A percentile compares a stretch with the other conserved stretches of the same genome.
These are phyloP conservation scores for Syrmaticus mikado DNA, from an alignment of 2,113 vertebrate species.

Conservation along the genomic window DNA sequence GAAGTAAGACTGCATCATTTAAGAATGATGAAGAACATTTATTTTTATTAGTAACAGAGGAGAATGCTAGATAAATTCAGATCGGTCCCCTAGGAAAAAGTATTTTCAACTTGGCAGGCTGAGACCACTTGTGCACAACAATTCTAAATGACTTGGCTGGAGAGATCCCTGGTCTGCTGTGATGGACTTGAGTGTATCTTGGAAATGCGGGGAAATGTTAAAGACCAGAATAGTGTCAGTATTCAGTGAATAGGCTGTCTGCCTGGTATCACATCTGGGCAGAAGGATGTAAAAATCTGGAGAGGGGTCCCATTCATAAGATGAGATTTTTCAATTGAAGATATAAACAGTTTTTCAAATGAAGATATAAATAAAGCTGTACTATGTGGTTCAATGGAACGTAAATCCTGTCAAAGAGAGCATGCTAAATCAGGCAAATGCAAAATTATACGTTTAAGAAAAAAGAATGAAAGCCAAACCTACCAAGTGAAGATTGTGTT, in stretches of 20 bases:
- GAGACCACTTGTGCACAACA: neutral
- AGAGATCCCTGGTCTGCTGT: slow-evolving; percentile 37
- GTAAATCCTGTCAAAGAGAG: slow-evolving; percentile 7
- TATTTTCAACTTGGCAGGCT: slow-evolving; percentile 34
- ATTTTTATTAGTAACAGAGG: slow-evolving; percentile 55
- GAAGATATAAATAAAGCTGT: slow-evolving; percentile 25
- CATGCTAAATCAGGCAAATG: neutral
- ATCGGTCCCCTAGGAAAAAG: slow-evolving; percentile 42
- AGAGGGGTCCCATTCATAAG: slow-evolving; percentile 34
- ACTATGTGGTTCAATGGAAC: neutral
- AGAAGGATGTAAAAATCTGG: neutral
- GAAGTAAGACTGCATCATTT: slow-evolving; percentile 26
- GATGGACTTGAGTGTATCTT: slow-evolving; percentile 1
- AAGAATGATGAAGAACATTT: slow-evolving; percentile 24
- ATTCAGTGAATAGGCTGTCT: neutral
- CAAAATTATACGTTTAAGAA: neutral
- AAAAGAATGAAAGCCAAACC: neutral
- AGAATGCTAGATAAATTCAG: slow-evolving; percentile 29
- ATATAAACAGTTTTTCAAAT: neutral
- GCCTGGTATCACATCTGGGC: neutral
- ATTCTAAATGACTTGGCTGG: slow-evolving; percentile 50
- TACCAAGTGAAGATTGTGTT: neutral
- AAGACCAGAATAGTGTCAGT: neutral
- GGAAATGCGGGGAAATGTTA: neutral
- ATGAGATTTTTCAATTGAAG: neutral